A percentile compares a stretch with the other conserved stretches of the same genome.
phyloP scores from a whole-genome alignment of 2,888 invertebrate species.

The Dioctria rufipes region DNA sequence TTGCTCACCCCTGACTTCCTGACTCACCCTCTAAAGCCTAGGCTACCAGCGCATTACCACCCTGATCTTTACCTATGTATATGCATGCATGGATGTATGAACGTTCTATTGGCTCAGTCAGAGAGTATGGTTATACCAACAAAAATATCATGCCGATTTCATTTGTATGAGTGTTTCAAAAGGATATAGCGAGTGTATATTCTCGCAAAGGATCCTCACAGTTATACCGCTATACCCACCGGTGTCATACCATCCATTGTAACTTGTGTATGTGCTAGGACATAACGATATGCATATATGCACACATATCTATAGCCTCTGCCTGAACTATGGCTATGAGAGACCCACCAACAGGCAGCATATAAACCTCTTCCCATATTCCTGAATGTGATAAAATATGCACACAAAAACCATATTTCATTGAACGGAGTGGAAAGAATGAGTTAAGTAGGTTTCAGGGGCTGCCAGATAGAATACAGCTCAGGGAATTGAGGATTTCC shows the following conservation, averaged over 20 bases:
- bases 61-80: too few relatives aligned
- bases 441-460: conserved; percentile 44
- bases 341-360: too few relatives aligned
- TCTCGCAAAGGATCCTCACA: neutral
- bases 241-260: neutral
- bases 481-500: conserved; percentile 18
- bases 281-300: neutral
- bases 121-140: neutral
- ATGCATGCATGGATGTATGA: too few relatives aligned
- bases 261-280: conserved; percentile 22
- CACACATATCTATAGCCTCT: neutral
- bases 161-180: conserved; percentile 38
- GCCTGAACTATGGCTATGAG: neutral
- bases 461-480: conserved; percentile 46
- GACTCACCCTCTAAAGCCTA: neutral
- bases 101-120: too few relatives aligned
- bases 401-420: conserved; percentile 53
- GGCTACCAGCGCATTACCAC: conserved; percentile 29
- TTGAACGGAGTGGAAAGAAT: conserved; percentile 49
- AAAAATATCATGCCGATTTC: conserved; percentile 35
- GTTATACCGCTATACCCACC: conserved; percentile 15
- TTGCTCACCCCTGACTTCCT: conserved; percentile 26
- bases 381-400: conserved; percentile 50
- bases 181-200: neutral
- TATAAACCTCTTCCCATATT: too few relatives aligned